Conservation (phyloP, 2,797 vertebrate genomes). For the Gallinago solitaria region DNA sequence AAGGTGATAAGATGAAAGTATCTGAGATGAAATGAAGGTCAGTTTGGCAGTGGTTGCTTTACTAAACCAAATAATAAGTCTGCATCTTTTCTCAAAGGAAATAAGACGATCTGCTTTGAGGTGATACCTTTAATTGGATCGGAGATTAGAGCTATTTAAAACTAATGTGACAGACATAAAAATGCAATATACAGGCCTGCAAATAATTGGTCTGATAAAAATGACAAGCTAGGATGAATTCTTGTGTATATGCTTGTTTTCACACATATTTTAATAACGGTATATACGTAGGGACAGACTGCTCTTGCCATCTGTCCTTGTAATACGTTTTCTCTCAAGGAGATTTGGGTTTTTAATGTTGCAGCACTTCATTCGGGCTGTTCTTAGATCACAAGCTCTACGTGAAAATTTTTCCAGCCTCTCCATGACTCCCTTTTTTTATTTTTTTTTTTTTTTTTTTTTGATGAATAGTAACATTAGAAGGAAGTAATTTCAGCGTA, state of each 20-base stretch:
- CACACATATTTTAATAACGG: neutral
- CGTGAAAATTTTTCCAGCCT: neutral
- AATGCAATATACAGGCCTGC: neutral
- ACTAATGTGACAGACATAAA: neutral
- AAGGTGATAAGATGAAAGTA: constrained; percentile 41
- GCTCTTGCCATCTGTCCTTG: neutral
- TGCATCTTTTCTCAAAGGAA: constrained; percentile 50
- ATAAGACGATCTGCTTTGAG: constrained; percentile 31
- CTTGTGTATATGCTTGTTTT: neutral
- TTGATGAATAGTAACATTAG: neutral
- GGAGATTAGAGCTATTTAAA: constrained; percentile 61
- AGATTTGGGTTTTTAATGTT: neutral
- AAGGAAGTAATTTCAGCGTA: neutral
- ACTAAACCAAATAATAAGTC: constrained; percentile 34
- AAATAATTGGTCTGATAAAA: neutral
- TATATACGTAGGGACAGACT: neutral
- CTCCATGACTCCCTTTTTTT: neutral
- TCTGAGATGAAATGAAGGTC: constrained; percentile 68
- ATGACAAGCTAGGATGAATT: neutral
- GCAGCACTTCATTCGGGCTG: neutral
- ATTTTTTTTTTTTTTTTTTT: neutral
- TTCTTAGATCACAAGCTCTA: neutral
- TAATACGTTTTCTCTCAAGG: neutral
- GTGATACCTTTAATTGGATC: constrained; percentile 54
- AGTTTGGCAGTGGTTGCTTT: constrained; percentile 28